phyloP scores from a whole-genome alignment of 37 sponge, comb jelly and placozoan species.

The Halichondria panicea region DNA sequence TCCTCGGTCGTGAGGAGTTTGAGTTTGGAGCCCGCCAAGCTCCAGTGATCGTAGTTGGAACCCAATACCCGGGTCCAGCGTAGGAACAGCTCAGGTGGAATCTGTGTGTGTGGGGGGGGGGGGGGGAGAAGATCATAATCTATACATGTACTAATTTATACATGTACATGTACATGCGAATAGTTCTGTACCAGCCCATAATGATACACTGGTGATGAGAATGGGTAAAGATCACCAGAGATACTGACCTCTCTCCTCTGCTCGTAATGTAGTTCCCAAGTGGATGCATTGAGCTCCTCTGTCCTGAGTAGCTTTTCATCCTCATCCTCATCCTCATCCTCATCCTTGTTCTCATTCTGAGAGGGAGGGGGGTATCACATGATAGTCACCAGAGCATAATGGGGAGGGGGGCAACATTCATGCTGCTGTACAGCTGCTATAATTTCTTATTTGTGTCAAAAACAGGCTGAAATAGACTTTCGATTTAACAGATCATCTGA shows the following conservation, averaged over 20 bases:
- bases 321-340: conserved; percentile 7
- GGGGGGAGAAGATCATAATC: no score
- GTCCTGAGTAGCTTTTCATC: conserved; percentile 18
- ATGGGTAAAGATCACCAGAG: neutral
- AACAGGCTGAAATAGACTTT: no score
- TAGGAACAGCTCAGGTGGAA: neutral
- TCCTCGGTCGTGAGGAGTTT: conserved; percentile 26
- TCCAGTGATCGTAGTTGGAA: conserved; percentile 19
- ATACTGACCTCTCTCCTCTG: neutral
- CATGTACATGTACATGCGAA: no score
- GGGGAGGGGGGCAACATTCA: no score
- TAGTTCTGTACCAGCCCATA: neutral
- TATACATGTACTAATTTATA: no score
- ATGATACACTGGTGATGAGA: neutral
- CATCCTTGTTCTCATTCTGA: neutral
- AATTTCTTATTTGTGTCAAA: no score
- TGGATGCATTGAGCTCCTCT: conserved; percentile 29
- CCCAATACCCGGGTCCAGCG: conserved; percentile 11
- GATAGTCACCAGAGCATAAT: no score
- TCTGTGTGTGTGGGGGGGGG: no score
- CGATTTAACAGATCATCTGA: no score
- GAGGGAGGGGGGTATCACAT: no score
- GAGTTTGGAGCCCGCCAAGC: conserved; percentile 26
- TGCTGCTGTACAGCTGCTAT: no score
- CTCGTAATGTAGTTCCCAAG: conserved; percentile 32